Conservation (phyloP, 30 jellyfish, hydroid and myxozoan genomes). For the Hydractinia echinata region DNA sequence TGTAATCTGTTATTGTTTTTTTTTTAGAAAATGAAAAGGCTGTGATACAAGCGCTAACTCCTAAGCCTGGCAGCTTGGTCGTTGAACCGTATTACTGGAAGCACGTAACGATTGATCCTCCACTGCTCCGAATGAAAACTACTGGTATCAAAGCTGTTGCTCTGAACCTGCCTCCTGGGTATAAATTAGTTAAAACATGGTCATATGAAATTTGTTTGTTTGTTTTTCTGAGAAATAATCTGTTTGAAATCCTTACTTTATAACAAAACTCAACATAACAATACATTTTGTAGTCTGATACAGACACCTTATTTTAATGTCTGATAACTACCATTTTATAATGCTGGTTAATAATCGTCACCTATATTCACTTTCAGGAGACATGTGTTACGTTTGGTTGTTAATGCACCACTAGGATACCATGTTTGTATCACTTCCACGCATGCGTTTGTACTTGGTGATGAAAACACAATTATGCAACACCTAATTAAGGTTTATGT, state of each 20-base stretch:
- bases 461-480: slow-evolving; percentile 73
- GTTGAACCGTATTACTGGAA: slow-evolving; percentile 89
- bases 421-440: slow-evolving; percentile 72
- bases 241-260: no score
- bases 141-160: slow-evolving; percentile 88
- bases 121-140: slow-evolving; percentile 63
- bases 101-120: slow-evolving; percentile 54
- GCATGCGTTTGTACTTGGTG: slow-evolving; percentile 72
- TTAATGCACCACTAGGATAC: slow-evolving; percentile 88
- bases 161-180: slow-evolving; percentile 88
- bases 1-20: not conserved
- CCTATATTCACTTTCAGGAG: slow-evolving; percentile 47
- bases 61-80: slow-evolving; percentile 51
- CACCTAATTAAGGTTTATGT: slow-evolving; percentile 53
- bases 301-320: no score
- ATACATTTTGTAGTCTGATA: no score
- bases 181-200: not conserved
- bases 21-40: not conserved
- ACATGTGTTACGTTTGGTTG: slow-evolving; percentile 68
- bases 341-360: not conserved
- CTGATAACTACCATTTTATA: no score
- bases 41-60: slow-evolving; percentile 27
- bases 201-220: not conserved
- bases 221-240: not conserved
- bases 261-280: no score